Conservation (phyloP, 2,888 invertebrate genomes). For the Tetragonula carbonaria region DNA sequence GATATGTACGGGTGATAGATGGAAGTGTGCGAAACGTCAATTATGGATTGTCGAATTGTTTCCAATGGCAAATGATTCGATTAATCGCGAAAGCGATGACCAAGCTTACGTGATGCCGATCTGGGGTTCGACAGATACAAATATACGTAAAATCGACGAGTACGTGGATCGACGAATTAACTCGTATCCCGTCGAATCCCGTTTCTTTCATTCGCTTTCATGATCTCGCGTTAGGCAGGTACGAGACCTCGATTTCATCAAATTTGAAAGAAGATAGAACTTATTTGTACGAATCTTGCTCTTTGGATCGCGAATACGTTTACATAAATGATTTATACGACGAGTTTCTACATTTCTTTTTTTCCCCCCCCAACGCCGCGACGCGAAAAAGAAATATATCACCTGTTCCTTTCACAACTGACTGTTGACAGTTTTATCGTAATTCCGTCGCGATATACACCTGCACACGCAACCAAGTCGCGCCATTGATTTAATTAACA, state of each 20-base stretch:
- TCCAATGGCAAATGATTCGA: constrained; percentile 24
- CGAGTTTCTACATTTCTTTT: neutral
- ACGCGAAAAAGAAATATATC: neutral
- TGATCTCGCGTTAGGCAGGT: neutral
- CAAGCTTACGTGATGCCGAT: neutral
- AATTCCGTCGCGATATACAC: neutral
- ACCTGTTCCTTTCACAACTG: neutral
- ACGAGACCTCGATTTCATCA: neutral
- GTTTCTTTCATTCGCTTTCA: neutral
- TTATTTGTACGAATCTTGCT: neutral
- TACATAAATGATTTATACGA: neutral
- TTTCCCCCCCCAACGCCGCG: too few species aligned
- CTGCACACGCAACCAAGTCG: neutral
- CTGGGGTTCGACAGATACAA: neutral
- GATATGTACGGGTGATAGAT: constrained; percentile 8
- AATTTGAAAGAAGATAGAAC: neutral
- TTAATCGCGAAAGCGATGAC: neutral
- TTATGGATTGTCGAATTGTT: constrained; percentile 16
- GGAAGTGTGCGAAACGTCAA: constrained; percentile 10
- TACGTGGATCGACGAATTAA: neutral
- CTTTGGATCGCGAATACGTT: neutral
- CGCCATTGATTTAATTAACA: constrained; percentile 16
- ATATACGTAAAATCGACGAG: neutral
- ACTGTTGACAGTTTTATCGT: neutral
- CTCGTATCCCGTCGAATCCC: neutral